Evolutionary conservation across 1,140 invertebrate species (phyloP), one percentile per base, ranked within the genome.

Genomic region (Listronotus bonariensis): DNA sequence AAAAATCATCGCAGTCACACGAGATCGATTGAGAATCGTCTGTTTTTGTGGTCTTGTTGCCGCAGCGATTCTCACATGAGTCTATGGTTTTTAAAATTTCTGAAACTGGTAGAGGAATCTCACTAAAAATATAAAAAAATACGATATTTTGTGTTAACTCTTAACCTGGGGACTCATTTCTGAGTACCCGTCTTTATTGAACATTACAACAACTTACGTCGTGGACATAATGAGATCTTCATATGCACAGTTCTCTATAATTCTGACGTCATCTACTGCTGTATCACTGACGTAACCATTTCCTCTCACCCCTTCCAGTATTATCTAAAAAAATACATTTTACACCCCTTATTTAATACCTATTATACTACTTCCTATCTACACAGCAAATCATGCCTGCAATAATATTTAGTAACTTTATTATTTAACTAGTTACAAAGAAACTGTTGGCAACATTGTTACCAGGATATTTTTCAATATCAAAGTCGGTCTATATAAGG

Each of bases 281-380:
- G 89, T 89, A 68, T 92, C 90, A 57, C 90, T 90, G 1, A 86
- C 82, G 71, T 86, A 90, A 63, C 83, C 85, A 0, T 66, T 63
- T 0, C 87, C 88, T 38, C 87, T 79, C 0, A 89, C 80, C 6
- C 86, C 90, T 75, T 90, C 88, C 41, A 92, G 85, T 17, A 91
- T 80, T 48, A 92, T 86, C 89, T 89, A 70, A 34, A 54, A 17
- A 4, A 43, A 38, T 17, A 48, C 5, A 26, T 5, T 26, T 26
- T 26, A 1, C 1, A 26, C 5, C 5, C 20, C n/a, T n/a, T n/a
- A n/a, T n/a, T n/a, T n/a, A n/a, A n/a, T n/a, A n/a, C n/a, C n/a
- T n/a, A n/a, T n/a, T n/a, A n/a, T n/a, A n/a, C n/a, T n/a, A n/a
- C n/a, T n/a, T n/a, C n/a, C n/a, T n/a, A n/a, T n/a, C n/a, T n/a